These are phyloP conservation scores for Pachycephala philippinensis DNA, from an alignment of 2,113 vertebrate species.

Conservation along the genomic window DNA sequence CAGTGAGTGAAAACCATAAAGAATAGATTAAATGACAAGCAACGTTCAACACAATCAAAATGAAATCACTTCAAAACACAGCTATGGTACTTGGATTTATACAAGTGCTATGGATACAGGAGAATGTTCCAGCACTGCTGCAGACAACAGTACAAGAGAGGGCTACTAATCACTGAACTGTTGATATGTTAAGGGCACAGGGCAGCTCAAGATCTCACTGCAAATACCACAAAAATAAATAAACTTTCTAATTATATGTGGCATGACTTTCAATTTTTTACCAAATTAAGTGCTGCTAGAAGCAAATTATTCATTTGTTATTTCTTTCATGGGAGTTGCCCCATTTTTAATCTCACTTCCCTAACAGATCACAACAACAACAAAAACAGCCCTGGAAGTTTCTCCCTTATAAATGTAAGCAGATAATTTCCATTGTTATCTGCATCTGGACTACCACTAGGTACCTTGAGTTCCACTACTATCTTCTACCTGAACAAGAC, in stretches of 20 bases:
- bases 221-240: background rate
- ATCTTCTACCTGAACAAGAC: background rate
- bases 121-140: background rate
- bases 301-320: background rate
- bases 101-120: background rate
- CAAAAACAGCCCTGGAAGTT: background rate
- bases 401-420: background rate
- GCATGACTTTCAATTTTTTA: background rate
- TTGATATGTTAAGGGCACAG: background rate
- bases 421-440: background rate
- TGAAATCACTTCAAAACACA: background rate
- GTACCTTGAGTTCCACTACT: background rate
- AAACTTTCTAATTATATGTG: background rate
- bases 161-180: background rate
- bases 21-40: constrained; percentile 1
- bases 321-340: background rate
- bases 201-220: background rate
- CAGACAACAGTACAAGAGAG: background rate
- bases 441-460: background rate
- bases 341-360: background rate
- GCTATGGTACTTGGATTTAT: background rate
- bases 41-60: background rate
- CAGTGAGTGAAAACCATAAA: constrained; percentile 15
- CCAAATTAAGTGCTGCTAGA: background rate
- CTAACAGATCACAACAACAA: background rate